Base-by-base conservation (phyloP, 2,797 vertebrate species). In the Thaleichthys pacificus region DNA sequence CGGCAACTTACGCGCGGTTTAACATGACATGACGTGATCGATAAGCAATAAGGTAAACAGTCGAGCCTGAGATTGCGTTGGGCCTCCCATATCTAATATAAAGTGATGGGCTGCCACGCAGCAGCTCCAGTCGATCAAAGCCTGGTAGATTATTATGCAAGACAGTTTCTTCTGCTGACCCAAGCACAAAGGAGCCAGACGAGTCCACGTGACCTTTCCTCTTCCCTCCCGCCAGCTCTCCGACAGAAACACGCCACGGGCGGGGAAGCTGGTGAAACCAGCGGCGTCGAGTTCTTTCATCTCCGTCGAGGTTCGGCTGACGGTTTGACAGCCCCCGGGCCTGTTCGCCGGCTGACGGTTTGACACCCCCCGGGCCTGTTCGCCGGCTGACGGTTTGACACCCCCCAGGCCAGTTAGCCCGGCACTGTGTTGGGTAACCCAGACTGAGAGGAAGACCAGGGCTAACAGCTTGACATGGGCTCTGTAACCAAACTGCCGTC, bases 401-500 rank as follows among this genome's bases (percentile, higher is more conserved):
- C 26, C 26, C 26, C 26, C 26, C 24, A 24, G 24, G 24, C 24
- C 24, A 24, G 24, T 24, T 24, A 1, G 24, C 24, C 24, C 58
- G 69, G 78, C 71, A 64, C 49, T 51, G 38, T 71, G 73, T 74
- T 66, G 70, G 64, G 63, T 77, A 73, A 80, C 71, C 74, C 35
- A 69, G 61, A 21, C 64, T 61, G 67, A 61, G 77, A 85, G 80
- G 84, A 85, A 83, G 64, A 73, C 66, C 82, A 85, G 78, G 68
- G 70, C 49, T 38, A 64, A 8, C 19, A n/a, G 51, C 51, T 17
- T n/a, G 26, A 67, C 66, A 71, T 26, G 30, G 71, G 66, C 64
- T 75, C 32, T 70, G 73, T 87, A 85, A 90, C 84, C 83, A 73
- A 78, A 21, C 9, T 28, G 68, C 85, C 86, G 72, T 90, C 56